Evolutionary conservation across 2,113 vertebrate species (phyloP).

Genomic region (Perca flavescens): DNA sequence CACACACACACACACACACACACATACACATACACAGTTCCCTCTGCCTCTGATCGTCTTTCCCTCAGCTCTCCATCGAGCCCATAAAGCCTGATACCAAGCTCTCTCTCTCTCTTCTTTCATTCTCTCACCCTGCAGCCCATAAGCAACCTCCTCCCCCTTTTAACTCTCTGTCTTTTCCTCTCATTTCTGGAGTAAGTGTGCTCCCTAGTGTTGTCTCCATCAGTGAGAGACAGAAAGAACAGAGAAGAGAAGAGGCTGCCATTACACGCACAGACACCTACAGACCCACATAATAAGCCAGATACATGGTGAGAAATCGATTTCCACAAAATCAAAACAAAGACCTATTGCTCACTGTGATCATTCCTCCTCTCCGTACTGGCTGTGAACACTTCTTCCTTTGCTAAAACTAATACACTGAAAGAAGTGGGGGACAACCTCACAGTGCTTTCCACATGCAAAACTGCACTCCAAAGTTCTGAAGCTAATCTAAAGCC

Average conservation of each 20-base stretch:
- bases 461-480: background rate
- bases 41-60: slow-evolving; percentile 51
- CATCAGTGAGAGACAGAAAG: slow-evolving; percentile 10
- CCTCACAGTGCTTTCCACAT: background rate
- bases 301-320: background rate
- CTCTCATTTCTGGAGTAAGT: slow-evolving; percentile 82
- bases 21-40: slow-evolving; percentile 23
- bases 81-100: slow-evolving; percentile 53
- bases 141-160: slow-evolving; percentile 39
- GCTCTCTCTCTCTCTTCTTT: slow-evolving; percentile 26
- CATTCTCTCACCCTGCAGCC: slow-evolving; percentile 49
- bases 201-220: slow-evolving; percentile 84
- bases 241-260: slow-evolving; percentile 9
- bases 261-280: background rate
- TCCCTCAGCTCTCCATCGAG: slow-evolving; percentile 47
- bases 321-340: background rate
- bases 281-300: background rate
- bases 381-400: background rate
- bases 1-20: slow-evolving; percentile 27
- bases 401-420: background rate
- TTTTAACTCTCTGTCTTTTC: background rate
- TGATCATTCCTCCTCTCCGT: background rate
- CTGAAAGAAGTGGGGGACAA: background rate
- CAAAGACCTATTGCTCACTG: background rate
- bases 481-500: background rate